These are phyloP conservation scores for Calypte anna DNA, from an alignment of 2,113 vertebrate genomes.

Conservation along the genomic window DNA sequence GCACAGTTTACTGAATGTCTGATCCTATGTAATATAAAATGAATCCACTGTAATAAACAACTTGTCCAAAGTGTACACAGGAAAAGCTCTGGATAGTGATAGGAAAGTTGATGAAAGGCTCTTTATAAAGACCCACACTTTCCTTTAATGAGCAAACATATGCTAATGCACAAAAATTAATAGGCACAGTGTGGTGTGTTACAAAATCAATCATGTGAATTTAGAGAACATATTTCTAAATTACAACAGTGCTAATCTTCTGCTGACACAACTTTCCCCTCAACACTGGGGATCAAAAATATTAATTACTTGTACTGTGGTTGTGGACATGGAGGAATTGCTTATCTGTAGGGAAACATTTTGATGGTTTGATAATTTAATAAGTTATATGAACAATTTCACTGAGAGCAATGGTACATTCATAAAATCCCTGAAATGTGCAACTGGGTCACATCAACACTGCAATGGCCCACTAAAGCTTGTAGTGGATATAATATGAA, in stretches of 20 bases:
- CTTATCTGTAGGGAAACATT: background rate
- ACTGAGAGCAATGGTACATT: background rate
- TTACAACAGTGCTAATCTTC: constrained; percentile 4
- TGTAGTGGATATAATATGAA: background rate
- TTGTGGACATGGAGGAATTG: constrained; percentile 22
- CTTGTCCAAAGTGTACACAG: background rate
- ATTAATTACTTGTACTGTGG: background rate
- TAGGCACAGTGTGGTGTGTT: background rate
- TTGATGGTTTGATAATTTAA: background rate
- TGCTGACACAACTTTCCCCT: background rate
- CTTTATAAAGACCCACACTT: constrained; percentile 9
- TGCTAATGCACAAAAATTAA: constrained; percentile 14
- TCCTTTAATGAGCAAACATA: constrained; percentile 11
- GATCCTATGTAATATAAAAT: background rate
- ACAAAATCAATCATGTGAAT: background rate
- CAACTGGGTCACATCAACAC: background rate
- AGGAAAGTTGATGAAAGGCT: background rate
- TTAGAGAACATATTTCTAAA: constrained; percentile 39
- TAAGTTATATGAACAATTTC: background rate
- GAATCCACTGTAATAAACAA: background rate
- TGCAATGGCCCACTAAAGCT: background rate
- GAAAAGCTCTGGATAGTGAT: constrained; percentile 19
- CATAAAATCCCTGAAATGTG: background rate
- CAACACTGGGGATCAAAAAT: background rate
- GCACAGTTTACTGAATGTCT: background rate